These are phyloP conservation scores for Hofmannophila pseudospretella DNA, from an alignment of 2,888 invertebrate species.

Conservation along the genomic window DNA sequence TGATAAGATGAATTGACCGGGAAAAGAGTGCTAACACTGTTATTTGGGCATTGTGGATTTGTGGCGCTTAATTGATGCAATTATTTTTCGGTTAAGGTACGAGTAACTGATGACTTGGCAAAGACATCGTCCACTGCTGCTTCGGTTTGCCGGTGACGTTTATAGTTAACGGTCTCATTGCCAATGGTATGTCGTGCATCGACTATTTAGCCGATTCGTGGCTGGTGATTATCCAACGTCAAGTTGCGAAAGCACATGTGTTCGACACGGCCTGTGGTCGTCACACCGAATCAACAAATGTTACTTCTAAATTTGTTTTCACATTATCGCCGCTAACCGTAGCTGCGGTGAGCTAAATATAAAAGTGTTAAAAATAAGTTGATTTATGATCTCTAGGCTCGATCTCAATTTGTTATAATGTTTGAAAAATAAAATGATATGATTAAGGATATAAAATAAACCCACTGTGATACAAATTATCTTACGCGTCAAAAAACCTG, in stretches of 20 bases:
- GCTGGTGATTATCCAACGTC: conserved; percentile 46
- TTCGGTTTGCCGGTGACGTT: conserved; percentile 30
- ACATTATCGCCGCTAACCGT: neutral
- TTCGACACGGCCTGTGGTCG: conserved; percentile 54
- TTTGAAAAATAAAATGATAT: conserved; percentile 14
- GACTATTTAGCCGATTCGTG: conserved; percentile 57
- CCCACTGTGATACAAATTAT: conserved; percentile 18
- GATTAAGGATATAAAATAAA: conserved; percentile 4
- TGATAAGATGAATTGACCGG: conserved; percentile 50
- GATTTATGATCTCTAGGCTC: conserved; percentile 10
- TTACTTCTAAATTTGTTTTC: conserved; percentile 32
- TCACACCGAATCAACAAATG: conserved; percentile 40
- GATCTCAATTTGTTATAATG: conserved; percentile 2
- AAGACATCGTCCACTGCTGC: conserved; percentile 4
- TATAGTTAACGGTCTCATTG: conserved; percentile 50
- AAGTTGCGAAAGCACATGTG: conserved; percentile 47
- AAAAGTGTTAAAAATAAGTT: conserved; percentile 11
- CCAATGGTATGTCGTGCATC: conserved; percentile 54
- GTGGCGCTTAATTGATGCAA: conserved; percentile 32
- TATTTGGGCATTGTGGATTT: conserved; percentile 34
- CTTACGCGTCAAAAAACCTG: conserved; percentile 8
- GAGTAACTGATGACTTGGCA: conserved; percentile 5
- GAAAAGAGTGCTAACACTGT: conserved; percentile 30
- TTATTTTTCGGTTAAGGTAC: conserved; percentile 25
- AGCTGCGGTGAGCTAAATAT: neutral